These are phyloP conservation scores for Erithacus rubecula DNA, from an alignment of 2,797 vertebrate genomes.

Conservation along the genomic window DNA sequence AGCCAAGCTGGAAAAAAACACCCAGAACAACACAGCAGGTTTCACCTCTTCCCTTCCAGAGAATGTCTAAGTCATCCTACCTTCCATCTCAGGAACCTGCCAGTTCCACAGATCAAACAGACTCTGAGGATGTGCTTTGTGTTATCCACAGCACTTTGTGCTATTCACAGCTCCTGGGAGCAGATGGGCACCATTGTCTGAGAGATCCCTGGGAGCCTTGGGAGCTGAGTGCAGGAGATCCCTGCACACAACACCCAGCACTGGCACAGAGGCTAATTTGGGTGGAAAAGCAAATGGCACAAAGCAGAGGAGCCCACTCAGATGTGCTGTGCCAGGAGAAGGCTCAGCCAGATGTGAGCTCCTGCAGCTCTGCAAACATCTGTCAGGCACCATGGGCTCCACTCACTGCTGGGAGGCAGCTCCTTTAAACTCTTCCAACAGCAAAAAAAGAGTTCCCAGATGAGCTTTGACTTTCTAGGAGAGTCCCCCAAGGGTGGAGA, in stretches of 20 bases:
- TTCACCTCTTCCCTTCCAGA: not conserved
- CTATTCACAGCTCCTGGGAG: not conserved
- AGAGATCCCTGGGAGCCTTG: not conserved
- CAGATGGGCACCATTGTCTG: rapidly evolving
- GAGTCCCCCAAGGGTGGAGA: not conserved
- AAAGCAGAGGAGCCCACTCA: not conserved
- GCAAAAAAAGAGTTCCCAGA: not conserved
- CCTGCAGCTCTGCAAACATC: not conserved
- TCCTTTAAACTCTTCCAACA: not conserved
- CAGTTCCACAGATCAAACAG: not conserved
- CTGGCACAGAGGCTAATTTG: not conserved
- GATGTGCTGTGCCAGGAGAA: not conserved
- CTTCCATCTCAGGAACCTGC: not conserved
- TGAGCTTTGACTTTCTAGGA: not conserved
- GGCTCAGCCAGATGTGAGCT: not conserved
- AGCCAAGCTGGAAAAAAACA: not conserved
- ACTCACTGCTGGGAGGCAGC: not conserved
- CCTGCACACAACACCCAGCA: not conserved
- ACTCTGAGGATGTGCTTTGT: rapidly evolving
- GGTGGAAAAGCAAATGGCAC: not conserved
- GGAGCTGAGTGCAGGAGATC: not conserved
- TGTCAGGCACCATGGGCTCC: rapidly evolving
- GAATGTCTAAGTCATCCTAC: not conserved
- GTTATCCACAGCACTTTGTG: not conserved
- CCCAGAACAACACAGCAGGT: not conserved